Evolutionary conservation across 2,888 invertebrate genomes (phyloP), one percentile per base, ranked within the genome.

Genomic region (Latrodectus hesperus): DNA sequence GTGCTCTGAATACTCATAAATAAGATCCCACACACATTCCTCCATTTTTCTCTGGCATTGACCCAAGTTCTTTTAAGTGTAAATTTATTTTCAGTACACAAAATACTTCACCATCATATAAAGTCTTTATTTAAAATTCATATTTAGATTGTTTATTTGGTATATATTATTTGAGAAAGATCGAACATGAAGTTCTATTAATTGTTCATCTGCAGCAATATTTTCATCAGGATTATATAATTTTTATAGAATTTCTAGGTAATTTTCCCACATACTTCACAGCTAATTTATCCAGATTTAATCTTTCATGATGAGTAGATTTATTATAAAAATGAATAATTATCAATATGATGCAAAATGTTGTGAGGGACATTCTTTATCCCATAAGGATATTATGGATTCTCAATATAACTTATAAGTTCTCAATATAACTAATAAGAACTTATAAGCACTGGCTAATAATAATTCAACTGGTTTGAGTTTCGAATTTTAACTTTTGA

Each of bases 151-250:
- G 60, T 52, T 38, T 16, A 16, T 16, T 64, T 65, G 64, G 65
- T n/a, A 64, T 64, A 49, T 75, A 75, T 26, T 64, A 16, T 49
- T 75, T 75, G 65, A 75, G 9, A 65, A 49, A 16, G 49, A 64
- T 75, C 64, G 64, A 16, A 22, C 75, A 65, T 38, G 65, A 75
- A 75, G 16, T 22, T 5, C 16, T n/a, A 64, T 38, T 75, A 75
- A 64, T 75, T 26, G 75, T 75, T 75, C 75, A 51, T 49, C 64
- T 64, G 26, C 38, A 38, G 16, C 64, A 65, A 75, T n/a, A 60
- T 64, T 75, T 64, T 75, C 72, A 4, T 72, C 17, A 1, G 16
- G 72, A 52, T 52, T n/a, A 12, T 72, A 72, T 72, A 72, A 52
- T 72, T 72, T 51, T 72, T 4, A n/a, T 51, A 72, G 72, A 52